Conservation (phyloP, 2,888 invertebrate genomes). For the Microplitis manilae region DNA sequence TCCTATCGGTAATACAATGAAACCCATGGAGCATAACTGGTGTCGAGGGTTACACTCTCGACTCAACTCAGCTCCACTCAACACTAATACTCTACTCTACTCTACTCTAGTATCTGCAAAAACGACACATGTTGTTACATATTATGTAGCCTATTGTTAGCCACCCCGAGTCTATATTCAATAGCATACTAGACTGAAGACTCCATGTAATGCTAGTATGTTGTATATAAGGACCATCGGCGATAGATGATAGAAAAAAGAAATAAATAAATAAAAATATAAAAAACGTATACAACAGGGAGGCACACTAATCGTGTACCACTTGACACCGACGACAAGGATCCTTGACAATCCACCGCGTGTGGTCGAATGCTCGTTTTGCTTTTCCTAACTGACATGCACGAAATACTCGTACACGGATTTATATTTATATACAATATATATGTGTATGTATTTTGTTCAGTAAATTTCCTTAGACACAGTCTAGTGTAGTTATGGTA, state of each 20-base stretch:
- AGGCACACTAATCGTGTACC: slow-evolving; percentile 62
- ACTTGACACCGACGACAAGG: slow-evolving; percentile 64
- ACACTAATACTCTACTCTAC: slow-evolving; percentile 11
- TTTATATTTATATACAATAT: neutral
- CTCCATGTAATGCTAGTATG: neutral
- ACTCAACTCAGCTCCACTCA: neutral
- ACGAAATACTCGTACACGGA: neutral
- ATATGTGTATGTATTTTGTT: neutral
- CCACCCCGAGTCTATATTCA: slow-evolving; percentile 47
- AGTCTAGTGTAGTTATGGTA: neutral
- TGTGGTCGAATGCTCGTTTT: slow-evolving; percentile 48
- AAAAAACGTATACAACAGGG: slow-evolving; percentile 46
- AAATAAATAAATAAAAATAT: slow-evolving; percentile 18
- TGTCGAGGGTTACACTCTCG: neutral
- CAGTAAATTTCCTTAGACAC: neutral
- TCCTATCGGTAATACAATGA: neutral
- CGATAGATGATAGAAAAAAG: slow-evolving; percentile 13
- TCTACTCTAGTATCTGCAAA: slow-evolving; percentile 59
- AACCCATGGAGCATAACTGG: neutral
- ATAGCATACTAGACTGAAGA: neutral
- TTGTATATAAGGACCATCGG: slow-evolving; percentile 22
- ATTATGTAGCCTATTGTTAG: slow-evolving; percentile 64
- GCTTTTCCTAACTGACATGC: slow-evolving; percentile 13
- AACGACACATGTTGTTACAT: slow-evolving; percentile 70
- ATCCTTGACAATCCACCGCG: slow-evolving; percentile 42